Conservation (phyloP, 2,888 invertebrate genomes). For the Trissoscelio sp. region DNA sequence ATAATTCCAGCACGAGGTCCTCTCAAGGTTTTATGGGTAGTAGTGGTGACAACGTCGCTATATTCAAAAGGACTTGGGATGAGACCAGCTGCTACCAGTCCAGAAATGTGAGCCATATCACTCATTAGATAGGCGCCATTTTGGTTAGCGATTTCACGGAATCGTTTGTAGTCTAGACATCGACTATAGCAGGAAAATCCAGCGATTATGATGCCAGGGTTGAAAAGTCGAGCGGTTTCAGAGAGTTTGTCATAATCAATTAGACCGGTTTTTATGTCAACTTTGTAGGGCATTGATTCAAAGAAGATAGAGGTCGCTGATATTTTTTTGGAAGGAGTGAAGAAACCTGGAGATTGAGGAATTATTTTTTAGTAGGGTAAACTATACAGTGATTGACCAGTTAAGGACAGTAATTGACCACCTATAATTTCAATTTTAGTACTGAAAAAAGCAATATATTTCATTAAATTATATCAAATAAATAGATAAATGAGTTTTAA, state of each 20-base stretch:
- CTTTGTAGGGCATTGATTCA: slow-evolving; percentile 99
- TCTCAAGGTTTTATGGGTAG: slow-evolving; percentile 96
- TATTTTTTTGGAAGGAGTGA: slow-evolving; percentile 94
- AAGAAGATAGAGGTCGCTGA: slow-evolving; percentile 99
- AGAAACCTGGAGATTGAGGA: too few species aligned
- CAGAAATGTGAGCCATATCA: slow-evolving; percentile 98
- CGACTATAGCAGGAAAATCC: slow-evolving; percentile 97
- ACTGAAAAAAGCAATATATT: too few species aligned
- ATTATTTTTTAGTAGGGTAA: too few species aligned
- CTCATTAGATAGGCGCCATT: slow-evolving; percentile 94
- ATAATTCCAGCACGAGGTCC: slow-evolving; percentile 95
- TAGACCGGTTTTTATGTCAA: slow-evolving; percentile 91
- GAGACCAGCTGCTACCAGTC: slow-evolving; percentile 93
- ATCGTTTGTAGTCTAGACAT: slow-evolving; percentile 94
- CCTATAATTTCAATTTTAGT: too few species aligned
- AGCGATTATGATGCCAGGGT: slow-evolving; percentile 96
- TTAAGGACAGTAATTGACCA: too few species aligned
- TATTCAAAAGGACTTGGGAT: slow-evolving; percentile 96
- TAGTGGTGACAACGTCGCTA: slow-evolving; percentile 96
- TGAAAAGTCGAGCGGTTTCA: slow-evolving; percentile 92
- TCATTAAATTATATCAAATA: too few species aligned
- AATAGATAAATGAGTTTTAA: too few species aligned
- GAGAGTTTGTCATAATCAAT: slow-evolving; percentile 96
- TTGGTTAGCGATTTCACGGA: slow-evolving; percentile 92
- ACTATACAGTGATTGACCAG: too few species aligned